Conservation (phyloP, 1,140 invertebrate genomes). For the Frieseomelitta varia region DNA sequence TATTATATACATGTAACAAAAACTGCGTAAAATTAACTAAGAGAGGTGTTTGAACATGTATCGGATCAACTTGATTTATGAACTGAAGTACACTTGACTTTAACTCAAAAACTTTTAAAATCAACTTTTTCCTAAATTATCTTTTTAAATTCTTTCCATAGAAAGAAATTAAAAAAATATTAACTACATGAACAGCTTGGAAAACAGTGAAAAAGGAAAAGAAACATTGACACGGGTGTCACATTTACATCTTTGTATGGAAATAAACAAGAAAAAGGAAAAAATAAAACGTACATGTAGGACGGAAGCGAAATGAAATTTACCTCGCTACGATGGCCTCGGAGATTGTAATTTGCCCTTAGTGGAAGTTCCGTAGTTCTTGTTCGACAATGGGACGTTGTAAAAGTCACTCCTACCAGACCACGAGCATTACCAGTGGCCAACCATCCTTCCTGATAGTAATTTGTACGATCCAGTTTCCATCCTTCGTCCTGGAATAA, state of each 20-base stretch:
- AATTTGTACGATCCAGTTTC: conserved; percentile 97
- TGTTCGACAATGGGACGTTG: conserved; percentile 92
- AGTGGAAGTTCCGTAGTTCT: conserved; percentile 90
- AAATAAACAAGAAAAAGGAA: background rate
- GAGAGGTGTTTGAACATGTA: too few species aligned
- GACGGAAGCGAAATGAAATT: conserved; percentile 67
- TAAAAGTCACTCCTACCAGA: conserved; percentile 97
- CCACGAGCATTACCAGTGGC: conserved; percentile 97
- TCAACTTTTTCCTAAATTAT: background rate
- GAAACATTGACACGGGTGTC: conserved; percentile 10
- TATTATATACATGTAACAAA: background rate
- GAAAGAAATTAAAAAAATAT: conserved; percentile 11
- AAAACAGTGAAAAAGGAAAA: conserved; percentile 14
- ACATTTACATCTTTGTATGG: background rate
- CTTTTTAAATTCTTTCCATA: background rate
- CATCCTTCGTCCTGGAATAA: conserved; percentile 90
- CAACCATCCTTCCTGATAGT: conserved; percentile 99
- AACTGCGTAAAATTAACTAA: background rate
- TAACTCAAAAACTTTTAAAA: conserved; percentile 11
- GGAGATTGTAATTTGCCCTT: conserved; percentile 98
- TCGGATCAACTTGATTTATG: background rate
- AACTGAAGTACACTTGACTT: too few species aligned
- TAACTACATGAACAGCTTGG: background rate
- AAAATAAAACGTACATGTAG: background rate
- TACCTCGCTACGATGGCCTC: conserved; percentile 98